Base-by-base conservation (phyloP, 30 jellyfish, hydroid and myxozoan species). In the Aurelia sp. region DNA sequence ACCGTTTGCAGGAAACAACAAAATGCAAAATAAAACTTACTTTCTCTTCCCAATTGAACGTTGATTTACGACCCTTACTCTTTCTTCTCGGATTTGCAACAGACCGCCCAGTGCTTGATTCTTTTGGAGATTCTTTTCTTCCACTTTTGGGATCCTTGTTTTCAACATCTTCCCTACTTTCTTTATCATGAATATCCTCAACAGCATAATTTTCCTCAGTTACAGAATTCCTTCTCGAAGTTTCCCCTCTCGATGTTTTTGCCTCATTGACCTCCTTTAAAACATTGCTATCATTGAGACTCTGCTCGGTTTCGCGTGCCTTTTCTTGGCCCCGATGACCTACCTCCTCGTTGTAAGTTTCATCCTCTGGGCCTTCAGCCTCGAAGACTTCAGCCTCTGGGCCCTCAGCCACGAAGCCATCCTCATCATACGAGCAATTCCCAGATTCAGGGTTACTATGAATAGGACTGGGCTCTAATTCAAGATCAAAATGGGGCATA, bases 1-100 rank as follows among this genome's bases (percentile, higher is more conserved):
- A 38, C 8, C 9, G 50, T 38, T 4, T 38, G 9, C 50, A 38
- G 50, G 8, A 38, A 38, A 8, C 50, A 38, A 38, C 50, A 38
- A 38, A 73, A 15, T 9, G 18, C n/a, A n/a, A 40, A 55, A 0
- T 3, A 12, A 12, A 58, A 76, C 11, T 55, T 53, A 86, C 96
- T 90, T 86, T 86, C 12, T 69, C 96, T 10, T 86, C 79, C 86
- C 87, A 76, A 33, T 86, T 76, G 63, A 86, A 86, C 38, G 53
- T 86, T 27, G 82, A 66, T 44, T 75, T 74, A 18, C 53, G 77
- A 12, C 35, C 62, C 27, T 20, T 62, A 11, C 68, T 66, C 75
- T 76, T 76, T 30, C 86, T 71, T 52, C 86, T 59, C 8, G 50
- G 33, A 27, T 20, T 59, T 7, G 22, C 65, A 38, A 63, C 15